Base-by-base conservation (phyloP, 2,797 vertebrate species). In the Lindbergichthys nudifrons region DNA sequence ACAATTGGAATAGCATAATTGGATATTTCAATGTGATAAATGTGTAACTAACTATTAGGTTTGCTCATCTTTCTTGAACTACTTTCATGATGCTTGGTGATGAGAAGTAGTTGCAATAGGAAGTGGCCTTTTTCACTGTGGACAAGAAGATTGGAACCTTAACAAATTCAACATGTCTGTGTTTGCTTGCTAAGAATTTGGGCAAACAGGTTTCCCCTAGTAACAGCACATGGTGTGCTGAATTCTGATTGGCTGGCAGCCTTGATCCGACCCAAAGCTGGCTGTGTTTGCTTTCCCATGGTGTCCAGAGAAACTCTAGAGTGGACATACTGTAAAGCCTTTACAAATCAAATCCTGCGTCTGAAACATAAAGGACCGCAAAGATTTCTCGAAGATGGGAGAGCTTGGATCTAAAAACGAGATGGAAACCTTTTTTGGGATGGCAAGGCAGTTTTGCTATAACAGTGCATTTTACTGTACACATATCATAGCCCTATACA, bases 131-230 rank as follows among this genome's bases (percentile, higher is more conserved):
- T 51, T 82, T 86, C 85, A 62, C 65, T 63, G 58, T 65, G 14
- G 51, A 82, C 59, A 76, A 85, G 77, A 72, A 62, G 64, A 88
- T 77, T 77, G 83, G 66, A 77, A 79, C 73, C 57, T 70, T 76
- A 71, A 82, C 74, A 90, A 90, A 91, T 88, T 89, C 87, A 84
- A 83, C 88, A 87, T 86, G 77, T 86, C 75, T 84, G 79, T 83
- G 86, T 91, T 90, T 91, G 78, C 78, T 83, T 78, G 77, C 88
- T 79, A 73, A 87, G 85, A 90, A 88, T 93, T 91, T 90, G 85
- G 91, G 87, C 88, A 90, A 92, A 90, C 88, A 87, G 83, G 90
- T 92, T 91, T 85, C 91, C 89, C 90, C 82, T 92, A 81, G 92
- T 87, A 92, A 93, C 92, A 87, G 89, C 83, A 89, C 87, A 87